Base-by-base conservation (phyloP, 1,140 invertebrate species). In the Hetaerina americana region DNA sequence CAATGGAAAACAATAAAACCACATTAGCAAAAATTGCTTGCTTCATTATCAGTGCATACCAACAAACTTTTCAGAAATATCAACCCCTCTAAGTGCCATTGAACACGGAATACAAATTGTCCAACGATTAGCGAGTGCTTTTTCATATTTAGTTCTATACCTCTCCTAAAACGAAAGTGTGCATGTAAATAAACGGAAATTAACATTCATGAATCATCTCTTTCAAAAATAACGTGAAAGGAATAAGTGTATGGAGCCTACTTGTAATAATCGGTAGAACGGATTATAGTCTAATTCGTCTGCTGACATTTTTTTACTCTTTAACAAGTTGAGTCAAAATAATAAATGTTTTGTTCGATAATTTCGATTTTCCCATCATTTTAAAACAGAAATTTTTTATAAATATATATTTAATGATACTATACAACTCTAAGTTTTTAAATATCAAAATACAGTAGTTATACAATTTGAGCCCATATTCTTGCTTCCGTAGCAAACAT, bases 231-330 rank as follows among this genome's bases (percentile, higher is more conserved):
- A 18, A 31, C 18, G 26, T 22, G 66, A 40, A 25, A 24, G 22
- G 69, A 71, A 73, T n/a, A n/a, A n/a, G n/a, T n/a, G n/a, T n/a
- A n/a, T n/a, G n/a, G n/a, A n/a, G n/a, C n/a, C 70, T 66, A 77
- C 76, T 71, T 75, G 72, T 25, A 77, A 27, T 18, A 72, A 68
- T 26, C 74, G 71, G 68, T 76, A 77, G 73, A 76, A 77, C 26
- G 72, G 66, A 70, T 77, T 77, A 73, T 76, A 75, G 5, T 73
- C 72, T 66, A 77, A 70, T 72, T 77, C 76, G 40, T 77, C 76
- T 27, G 71, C 40, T 5, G 74, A 75, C 76, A 77, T 77, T 26
- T 57, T 57, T n/a, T n/a, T n/a, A n/a, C n/a, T n/a, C n/a, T n/a
- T n/a, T n/a, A n/a, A n/a, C n/a, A n/a, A n/a, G n/a, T n/a, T n/a